Evolutionary conservation across 2,888 invertebrate species (phyloP), one percentile per base, ranked within the genome.

Genomic region (Gibbula magus): DNA sequence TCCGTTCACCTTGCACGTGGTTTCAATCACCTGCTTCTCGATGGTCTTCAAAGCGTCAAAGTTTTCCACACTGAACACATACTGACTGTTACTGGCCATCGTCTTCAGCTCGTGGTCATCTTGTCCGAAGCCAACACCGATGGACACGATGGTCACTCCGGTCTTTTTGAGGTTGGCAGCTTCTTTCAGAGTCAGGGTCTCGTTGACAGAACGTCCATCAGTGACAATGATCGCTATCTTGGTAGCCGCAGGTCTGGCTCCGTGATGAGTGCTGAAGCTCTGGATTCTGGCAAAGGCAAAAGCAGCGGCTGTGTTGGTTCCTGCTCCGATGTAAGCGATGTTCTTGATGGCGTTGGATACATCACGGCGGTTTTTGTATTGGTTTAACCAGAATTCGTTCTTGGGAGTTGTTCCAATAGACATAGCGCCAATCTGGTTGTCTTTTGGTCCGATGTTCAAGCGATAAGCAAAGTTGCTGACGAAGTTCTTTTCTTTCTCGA

Each of bases 201-300:
- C 82, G 54, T 84, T 80, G 51, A 81, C 80, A 2, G 87, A 87
- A 8, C 83, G 81, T 20, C 87, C 87, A 25, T 87, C 85, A 0
- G 87, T 85, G 16, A 92, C 89, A 0, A 86, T 83, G 39, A 88
- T 84, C 0, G 83, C 86, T 75, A 80, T 91, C 85, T 82, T 87
- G 53, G 83, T 73, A 2, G 85, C 80, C 77, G 83, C 82, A 32
- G 56, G 10, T 2, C 87, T 76, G 0, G 76, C 84, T n/a, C 87
- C 87, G 54, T 84, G 66, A 8, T 70, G 29, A 10, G 80, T 70
- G 22, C 81, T 80, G 35, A 86, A 82, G 67, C 78, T 82, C 56
- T 85, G 76, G 10, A 66, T 51, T 4, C 85, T 81, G 10, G 86
- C 84, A 54, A 83, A 79, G 13, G 81, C 78, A 53, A 88, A 76